Percentiles rank a stretch among this genome's conserved stretches.
phyloP scores from a whole-genome alignment of 1,140 invertebrate species.

The Arion vulgaris region DNA sequence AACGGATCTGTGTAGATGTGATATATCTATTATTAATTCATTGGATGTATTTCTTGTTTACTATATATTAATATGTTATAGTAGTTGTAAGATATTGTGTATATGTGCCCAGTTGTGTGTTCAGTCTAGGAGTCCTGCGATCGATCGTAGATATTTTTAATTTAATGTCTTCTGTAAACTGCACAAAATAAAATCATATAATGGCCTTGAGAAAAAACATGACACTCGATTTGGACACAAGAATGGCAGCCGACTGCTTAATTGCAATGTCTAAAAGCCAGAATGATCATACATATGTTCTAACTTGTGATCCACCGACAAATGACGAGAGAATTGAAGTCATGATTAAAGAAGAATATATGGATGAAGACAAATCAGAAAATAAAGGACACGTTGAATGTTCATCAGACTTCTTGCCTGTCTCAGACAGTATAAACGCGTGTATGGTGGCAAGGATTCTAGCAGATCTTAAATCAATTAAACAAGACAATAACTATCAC shows the following conservation, averaged over 20 bases:
- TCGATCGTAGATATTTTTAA: background rate
- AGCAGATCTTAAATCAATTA: constrained; percentile 34
- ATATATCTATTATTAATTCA: background rate
- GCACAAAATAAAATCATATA: constrained; percentile 7
- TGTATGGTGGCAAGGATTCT: constrained; percentile 32
- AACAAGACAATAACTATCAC: constrained; percentile 40
- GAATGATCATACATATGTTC: constrained; percentile 36
- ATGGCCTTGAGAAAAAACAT: constrained; percentile 16
- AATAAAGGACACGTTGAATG: background rate
- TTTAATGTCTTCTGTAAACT: too few species aligned
- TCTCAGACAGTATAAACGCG: constrained; percentile 13
- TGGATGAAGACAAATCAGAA: background rate
- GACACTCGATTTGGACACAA: constrained; percentile 26
- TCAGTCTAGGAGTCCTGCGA: background rate
- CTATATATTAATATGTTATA: background rate
- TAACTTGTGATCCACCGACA: constrained; percentile 19
- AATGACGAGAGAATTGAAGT: background rate
- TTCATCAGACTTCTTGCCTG: constrained; percentile 3
- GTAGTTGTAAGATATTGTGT: background rate
- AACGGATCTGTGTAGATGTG: background rate
- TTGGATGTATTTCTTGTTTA: background rate
- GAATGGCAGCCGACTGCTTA: constrained; percentile 38
- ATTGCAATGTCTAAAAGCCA: constrained; percentile 36
- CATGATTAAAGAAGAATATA: background rate
- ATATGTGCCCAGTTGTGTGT: background rate